Base-by-base conservation (phyloP, 2,797 vertebrate species). In the Paratrypauchen microcephalus region DNA sequence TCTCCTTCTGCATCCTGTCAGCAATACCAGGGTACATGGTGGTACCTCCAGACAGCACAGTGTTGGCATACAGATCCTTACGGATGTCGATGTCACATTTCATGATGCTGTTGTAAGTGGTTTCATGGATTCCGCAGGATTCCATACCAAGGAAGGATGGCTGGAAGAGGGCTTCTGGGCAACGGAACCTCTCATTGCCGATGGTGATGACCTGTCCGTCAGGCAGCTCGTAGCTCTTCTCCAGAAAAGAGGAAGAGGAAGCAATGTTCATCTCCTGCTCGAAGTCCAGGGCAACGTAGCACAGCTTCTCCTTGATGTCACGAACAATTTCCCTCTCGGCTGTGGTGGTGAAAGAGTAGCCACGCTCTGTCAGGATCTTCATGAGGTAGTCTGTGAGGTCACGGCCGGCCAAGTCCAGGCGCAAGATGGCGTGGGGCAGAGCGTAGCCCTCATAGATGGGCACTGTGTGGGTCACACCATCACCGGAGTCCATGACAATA, bases 351-450 rank as follows among this genome's bases (percentile, higher is more conserved):
- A 99, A 99, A 83, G 96, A 97, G 93, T 99, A 99, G 86, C 97
- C 96, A 65, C 97, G 95, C 94, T 99, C 97, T 16, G 97, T 99
- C 94, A 98, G 94, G 92, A 99, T 98, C 96, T 99, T 99, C 97
- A 99, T 99, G 97, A 99, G 97, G 97, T 99, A 99, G 96, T 99
- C 97, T 78, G 97, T 99, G 95, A 99, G 95, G 95, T 99, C 97
- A 83, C 97, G 96, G 90, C 97, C 97, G 76, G 97, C 97, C 97
- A 99, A 89, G 86, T 99, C 97, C 93, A 99, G 95, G 96, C 97
- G 97, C 88, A 99, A 94, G 91, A 99, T 99, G 93, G 97, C 97
- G 9, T 99, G 97, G 89, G 97, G 97, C 73, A 99, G 95, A 69
- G 97, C 97, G 1, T 98, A 99, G 26, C 97, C 97, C 91, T 99